phyloP scores from a whole-genome alignment of 2,797 vertebrate species.

The Selene dorsalis region DNA sequence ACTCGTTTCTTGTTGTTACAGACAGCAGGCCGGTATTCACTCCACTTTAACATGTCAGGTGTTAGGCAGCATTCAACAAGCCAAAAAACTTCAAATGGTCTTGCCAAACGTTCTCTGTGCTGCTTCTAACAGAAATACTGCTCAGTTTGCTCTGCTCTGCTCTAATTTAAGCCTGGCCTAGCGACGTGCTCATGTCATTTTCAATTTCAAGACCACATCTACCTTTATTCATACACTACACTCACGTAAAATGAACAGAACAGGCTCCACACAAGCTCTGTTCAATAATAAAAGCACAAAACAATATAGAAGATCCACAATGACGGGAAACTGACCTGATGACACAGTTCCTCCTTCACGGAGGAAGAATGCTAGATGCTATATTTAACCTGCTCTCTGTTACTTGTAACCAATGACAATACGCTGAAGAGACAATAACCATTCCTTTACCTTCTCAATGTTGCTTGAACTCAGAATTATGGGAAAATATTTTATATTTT shows the following conservation, averaged over 20 bases:
- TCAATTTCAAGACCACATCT: not conserved
- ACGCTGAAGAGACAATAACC: constrained; percentile 36
- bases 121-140: not conserved
- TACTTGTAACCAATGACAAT: constrained; percentile 6
- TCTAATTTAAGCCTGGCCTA: not conserved
- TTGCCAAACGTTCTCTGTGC: not conserved
- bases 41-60: not conserved
- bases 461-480: not conserved
- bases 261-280: not conserved
- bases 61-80: not conserved
- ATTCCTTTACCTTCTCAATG: constrained; percentile 15
- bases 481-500: not conserved
- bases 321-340: constrained; percentile 70
- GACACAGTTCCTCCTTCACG: constrained; percentile 73
- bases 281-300: constrained; percentile 9
- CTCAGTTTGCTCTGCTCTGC: too few relatives aligned
- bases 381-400: constrained; percentile 59
- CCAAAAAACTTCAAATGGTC: not conserved
- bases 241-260: not conserved
- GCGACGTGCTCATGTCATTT: not conserved
- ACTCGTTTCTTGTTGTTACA: not conserved
- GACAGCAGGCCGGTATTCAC: not conserved
- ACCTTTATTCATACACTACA: not conserved
- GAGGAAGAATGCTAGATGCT: constrained; percentile 60
- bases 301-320: constrained; percentile 44